Conservation (phyloP, 2,113 vertebrate genomes). For the Coturnix japonica region DNA sequence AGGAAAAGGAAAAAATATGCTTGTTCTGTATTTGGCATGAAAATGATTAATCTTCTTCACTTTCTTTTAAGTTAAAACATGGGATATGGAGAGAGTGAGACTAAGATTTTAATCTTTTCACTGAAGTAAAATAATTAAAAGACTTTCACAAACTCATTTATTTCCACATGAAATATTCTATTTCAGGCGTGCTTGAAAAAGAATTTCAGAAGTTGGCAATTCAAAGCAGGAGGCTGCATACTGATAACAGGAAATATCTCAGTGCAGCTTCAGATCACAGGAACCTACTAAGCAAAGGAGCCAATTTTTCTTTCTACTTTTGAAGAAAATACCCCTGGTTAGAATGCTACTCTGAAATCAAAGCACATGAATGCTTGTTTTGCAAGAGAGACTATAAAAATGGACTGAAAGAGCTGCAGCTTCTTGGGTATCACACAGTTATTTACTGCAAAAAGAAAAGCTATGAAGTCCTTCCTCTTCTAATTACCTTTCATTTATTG, state of each 20-base stretch:
- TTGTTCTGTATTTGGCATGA: not conserved
- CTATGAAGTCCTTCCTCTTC: not conserved
- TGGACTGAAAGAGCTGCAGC: not conserved
- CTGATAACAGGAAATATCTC: conserved; percentile 37
- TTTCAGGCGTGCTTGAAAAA: conserved; percentile 26
- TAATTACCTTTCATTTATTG: not conserved
- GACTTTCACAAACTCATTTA: conserved; percentile 40
- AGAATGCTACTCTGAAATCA: conserved; percentile 1
- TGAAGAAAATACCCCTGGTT: not conserved
- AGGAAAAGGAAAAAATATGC: not conserved
- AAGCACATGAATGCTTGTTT: not conserved
- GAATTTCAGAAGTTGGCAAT: conserved; percentile 7
- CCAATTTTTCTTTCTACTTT: not conserved
- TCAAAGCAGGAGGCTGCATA: conserved; percentile 41
- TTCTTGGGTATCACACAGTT: not conserved
- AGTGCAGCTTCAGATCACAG: conserved; percentile 31
- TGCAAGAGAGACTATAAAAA: not conserved
- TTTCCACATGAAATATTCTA: conserved; percentile 56
- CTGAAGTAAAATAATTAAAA: conserved; percentile 60
- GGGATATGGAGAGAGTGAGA: not conserved
- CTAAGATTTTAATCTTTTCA: conserved; percentile 46
- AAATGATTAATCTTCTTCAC: conserved; percentile 29
- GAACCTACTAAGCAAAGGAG: conserved; percentile 15
- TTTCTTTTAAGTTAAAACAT: not conserved
- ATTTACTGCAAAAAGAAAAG: not conserved